Evolutionary conservation across 2,797 vertebrate genomes (phyloP), one percentile per base, ranked within the genome.

Genomic region (Prionace glauca): DNA sequence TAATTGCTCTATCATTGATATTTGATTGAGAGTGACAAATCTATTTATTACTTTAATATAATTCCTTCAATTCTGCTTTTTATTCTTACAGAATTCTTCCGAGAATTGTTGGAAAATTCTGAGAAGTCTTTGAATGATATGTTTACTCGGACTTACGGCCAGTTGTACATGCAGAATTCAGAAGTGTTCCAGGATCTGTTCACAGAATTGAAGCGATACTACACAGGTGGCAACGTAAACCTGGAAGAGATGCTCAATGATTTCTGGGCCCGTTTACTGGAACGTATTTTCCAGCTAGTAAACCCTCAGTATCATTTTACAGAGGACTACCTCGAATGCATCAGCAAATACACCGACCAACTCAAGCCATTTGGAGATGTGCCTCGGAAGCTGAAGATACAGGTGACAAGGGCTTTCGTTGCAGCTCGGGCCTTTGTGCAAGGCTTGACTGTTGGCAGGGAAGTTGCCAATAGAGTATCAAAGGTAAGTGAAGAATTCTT

Each of bases 181-280:
- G 99, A 99, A 96, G 98, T 99, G 45, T 99, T 99, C 97, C 99
- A 99, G 97, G 98, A 98, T 96, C 98, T 99, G 96, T 99, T 99
- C 96, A 97, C 98, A 0, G 99, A 99, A 96, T 98, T 99, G 87
- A 99, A 99, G 96, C 97, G 98, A 1, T 99, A 99, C 95, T 99
- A 99, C 97, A 99, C 98, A 0, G 99, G 99, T n/a, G 99, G 99
- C 72, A 99, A 99, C 0, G 98, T 99, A 67, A 99, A 99, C 97
- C 97, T 99, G 97, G 99, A 99, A 96, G 99, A 99, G 96, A 99
- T 99, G 98, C 98, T 99, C 84, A 99, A 98, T 20, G 99, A 99
- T 97, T 99, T 99, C 97, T 99, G 99, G 99, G 98, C 98, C 1
- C 98, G 98, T 94, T 98, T 99, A 95, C 97, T 99, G 97, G 99